phyloP scores from a whole-genome alignment of 2,888 invertebrate genomes.

The Ennomos quercinarius region DNA sequence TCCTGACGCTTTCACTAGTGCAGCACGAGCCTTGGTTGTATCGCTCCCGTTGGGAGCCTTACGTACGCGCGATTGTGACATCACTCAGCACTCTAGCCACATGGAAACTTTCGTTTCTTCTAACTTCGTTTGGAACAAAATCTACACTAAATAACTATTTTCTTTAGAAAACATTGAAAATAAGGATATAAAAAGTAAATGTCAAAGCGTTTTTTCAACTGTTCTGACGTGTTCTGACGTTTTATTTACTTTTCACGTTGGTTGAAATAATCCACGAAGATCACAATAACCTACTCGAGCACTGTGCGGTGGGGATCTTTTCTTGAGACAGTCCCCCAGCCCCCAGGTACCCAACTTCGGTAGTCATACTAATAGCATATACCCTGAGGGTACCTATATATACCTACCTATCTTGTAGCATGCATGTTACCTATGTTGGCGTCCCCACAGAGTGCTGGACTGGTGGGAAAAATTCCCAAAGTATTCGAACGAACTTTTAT shows the following conservation, averaged over 20 bases:
- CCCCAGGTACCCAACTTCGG: too few relatives aligned
- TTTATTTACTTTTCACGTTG: slow-evolving; percentile 28
- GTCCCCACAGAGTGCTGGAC: too few relatives aligned
- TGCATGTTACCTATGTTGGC: too few relatives aligned
- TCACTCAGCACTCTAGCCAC: slow-evolving; percentile 39
- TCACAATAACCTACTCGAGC: too few relatives aligned
- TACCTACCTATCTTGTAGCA: too few relatives aligned
- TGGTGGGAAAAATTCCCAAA: background rate
- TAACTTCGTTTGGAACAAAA: slow-evolving; percentile 25
- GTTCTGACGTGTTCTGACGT: slow-evolving; percentile 56
- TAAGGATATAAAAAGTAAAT: slow-evolving; percentile 52
- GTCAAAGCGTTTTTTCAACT: slow-evolving; percentile 55
- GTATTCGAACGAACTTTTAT: too few relatives aligned
- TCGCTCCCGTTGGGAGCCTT: slow-evolving; percentile 43
- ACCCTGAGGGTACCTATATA: too few relatives aligned
- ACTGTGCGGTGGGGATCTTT: too few relatives aligned
- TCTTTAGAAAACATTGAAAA: slow-evolving; percentile 54
- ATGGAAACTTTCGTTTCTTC: too few relatives aligned
- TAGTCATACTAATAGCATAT: too few relatives aligned
- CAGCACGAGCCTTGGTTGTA: slow-evolving; percentile 27
- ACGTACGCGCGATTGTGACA: slow-evolving; percentile 56
- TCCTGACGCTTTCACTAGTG: slow-evolving; percentile 43
- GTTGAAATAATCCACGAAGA: slow-evolving; percentile 3
- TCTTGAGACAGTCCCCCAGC: too few relatives aligned
- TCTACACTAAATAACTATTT: slow-evolving; percentile 41